Conservation (phyloP, 2,888 invertebrate genomes). For the Malachius bipustulatus region DNA sequence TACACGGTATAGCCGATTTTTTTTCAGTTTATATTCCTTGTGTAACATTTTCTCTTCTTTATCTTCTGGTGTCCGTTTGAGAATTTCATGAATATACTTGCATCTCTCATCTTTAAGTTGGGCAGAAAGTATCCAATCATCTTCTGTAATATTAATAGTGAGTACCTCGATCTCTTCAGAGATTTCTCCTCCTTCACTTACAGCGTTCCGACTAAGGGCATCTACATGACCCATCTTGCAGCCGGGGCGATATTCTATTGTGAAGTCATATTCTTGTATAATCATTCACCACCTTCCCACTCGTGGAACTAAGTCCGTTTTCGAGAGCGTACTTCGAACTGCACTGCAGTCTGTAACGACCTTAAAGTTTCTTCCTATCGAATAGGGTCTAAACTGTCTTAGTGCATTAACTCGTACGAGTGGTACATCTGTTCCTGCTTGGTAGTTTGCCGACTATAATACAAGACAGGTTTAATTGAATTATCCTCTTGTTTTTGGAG, state of each 20-base stretch:
- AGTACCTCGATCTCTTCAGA: not conserved
- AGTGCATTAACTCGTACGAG: conserved; percentile 14
- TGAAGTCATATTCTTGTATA: conserved; percentile 23
- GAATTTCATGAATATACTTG: conserved; percentile 1
- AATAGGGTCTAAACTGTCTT: conserved; percentile 16
- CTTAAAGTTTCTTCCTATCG: conserved; percentile 17
- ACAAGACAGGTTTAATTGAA: conserved; percentile 13
- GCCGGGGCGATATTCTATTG: conserved; percentile 21
- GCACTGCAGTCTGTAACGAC: conserved; percentile 23
- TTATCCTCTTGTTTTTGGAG: conserved; percentile 18
- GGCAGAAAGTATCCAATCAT: conserved; percentile 5
- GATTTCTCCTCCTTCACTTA: not conserved
- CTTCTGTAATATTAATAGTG: conserved; percentile 3
- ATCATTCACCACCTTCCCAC: conserved; percentile 23
- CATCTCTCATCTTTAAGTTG: conserved; percentile 6
- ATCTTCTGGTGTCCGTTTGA: conserved; percentile 4
- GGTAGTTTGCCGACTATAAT: conserved; percentile 17
- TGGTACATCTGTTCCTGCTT: conserved; percentile 16
- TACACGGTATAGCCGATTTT: conserved; percentile 9
- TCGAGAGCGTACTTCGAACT: conserved; percentile 14
- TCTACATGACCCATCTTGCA: conserved; percentile 24
- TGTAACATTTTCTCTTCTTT: conserved; percentile 12
- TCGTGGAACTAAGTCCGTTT: conserved; percentile 14
- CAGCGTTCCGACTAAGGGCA: conserved; percentile 19
- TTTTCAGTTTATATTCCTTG: conserved; percentile 6